Base-by-base conservation (phyloP, 2,888 invertebrate genomes). In the Oligia fasciuncula region DNA sequence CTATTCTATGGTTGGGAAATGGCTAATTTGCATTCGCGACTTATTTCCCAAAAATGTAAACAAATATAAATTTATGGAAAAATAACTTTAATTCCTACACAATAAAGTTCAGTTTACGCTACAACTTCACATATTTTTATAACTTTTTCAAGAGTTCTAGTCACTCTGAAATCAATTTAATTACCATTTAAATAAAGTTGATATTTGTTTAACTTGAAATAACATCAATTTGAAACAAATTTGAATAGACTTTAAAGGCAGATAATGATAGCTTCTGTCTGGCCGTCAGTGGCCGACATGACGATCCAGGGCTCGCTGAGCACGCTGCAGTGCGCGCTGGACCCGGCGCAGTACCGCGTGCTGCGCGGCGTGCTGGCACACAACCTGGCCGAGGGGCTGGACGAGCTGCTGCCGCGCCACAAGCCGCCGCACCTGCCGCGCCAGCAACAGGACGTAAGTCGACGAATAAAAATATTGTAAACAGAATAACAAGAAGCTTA, bases 301-400 rank as follows among this genome's bases (percentile, higher is more conserved):
- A 98, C 98, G 91, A 97, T 99, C 29, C 98, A 98, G 83, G 99
- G 99, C 40, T 98, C 98, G 54, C 96, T 99, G 81, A 98, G 99
- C 4, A 98, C 99, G 60, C 97, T 99, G 90, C 98, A 98, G 94
- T 98, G 98, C 83, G 97, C 98, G 68, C 94, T 99, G 79, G 98
- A 99, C 95, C 97, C 98, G 72, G 97, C 98, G 72, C 99, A 99
- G 94, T 99, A 99, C 95, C 98, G 98, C 93, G 96, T 99, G 66
- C 97, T 99, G 75, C 97, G 98, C 81, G 99, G 99, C 35, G 97
- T 99, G 80, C 97, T 99, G 13, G 97, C 98, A 4, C 98, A 98
- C 95, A 99, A 99, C 96, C 97, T 99, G 84, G 99, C 99, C 1
- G 99, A 99, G 94, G 97, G 97, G 88, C 97, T 92, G 81, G 90